Conservation (phyloP, 2,113 vertebrate species). For the Heliornis fulica region DNA sequence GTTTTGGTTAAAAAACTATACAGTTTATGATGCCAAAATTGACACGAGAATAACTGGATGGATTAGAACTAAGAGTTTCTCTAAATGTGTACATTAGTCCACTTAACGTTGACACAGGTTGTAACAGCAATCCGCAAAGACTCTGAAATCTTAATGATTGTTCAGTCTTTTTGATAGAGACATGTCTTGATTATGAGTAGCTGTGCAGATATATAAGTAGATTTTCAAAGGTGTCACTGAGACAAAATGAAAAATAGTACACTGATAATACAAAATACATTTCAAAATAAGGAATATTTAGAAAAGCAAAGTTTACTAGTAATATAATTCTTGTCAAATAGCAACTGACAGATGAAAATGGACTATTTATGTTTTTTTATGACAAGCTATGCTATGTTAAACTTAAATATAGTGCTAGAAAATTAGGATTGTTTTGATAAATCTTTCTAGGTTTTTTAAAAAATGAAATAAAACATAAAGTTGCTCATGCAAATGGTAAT, state of each 20-base stretch:
- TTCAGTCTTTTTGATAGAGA: not conserved
- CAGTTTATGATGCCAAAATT: not conserved
- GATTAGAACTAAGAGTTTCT: not conserved
- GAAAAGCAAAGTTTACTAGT: not conserved
- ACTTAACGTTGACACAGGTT: not conserved
- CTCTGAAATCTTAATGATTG: not conserved
- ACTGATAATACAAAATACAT: too few species aligned
- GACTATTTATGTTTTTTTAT: not conserved
- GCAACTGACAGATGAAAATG: not conserved
- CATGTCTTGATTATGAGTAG: not conserved
- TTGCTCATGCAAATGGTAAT: too few species aligned
- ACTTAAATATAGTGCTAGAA: not conserved
- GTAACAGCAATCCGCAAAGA: not conserved
- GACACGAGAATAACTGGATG: not conserved
- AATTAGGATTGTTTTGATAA: not conserved
- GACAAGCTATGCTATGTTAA: not conserved
- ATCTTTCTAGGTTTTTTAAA: not conserved
- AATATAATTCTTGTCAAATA: not conserved
- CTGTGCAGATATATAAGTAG: constrained; percentile 1
- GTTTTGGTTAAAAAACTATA: not conserved
- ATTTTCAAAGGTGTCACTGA: not conserved
- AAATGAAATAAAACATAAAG: not conserved
- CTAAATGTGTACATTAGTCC: not conserved
- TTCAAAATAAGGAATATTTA: not conserved
- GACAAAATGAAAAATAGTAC: not conserved